These are phyloP conservation scores for Apeltes quadracus DNA, from an alignment of 2,113 vertebrate genomes.

Conservation along the genomic window DNA sequence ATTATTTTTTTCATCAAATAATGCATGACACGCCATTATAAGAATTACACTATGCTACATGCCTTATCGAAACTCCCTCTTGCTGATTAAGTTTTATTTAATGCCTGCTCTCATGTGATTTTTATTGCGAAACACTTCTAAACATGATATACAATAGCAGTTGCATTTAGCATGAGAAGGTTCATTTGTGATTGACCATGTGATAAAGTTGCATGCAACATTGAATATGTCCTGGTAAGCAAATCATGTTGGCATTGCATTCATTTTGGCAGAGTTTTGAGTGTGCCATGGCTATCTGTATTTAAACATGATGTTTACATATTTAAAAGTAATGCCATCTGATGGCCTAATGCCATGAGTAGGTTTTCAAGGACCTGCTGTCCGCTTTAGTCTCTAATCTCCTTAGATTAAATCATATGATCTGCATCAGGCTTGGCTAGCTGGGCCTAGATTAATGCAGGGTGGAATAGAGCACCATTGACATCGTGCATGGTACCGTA, in stretches of 20 bases:
- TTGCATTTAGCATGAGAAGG: slow-evolving; percentile 13
- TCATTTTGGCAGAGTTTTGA: slow-evolving; percentile 42
- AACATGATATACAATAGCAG: slow-evolving; percentile 13
- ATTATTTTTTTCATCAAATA: slow-evolving; percentile 21
- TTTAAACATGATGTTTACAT: slow-evolving; percentile 76
- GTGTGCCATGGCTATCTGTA: slow-evolving; percentile 45
- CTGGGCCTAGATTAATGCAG: slow-evolving; percentile 59
- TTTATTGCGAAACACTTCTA: slow-evolving; percentile 1
- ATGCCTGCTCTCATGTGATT: background rate
- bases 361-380: slow-evolving; percentile 62
- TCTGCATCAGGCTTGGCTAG: slow-evolving; percentile 69
- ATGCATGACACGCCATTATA: slow-evolving; percentile 14
- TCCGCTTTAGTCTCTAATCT: slow-evolving; percentile 72
- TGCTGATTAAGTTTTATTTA: slow-evolving; percentile 18
- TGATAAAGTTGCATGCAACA: background rate
- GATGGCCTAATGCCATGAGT: slow-evolving; percentile 67
- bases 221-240: background rate
- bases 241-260: slow-evolving; percentile 8
- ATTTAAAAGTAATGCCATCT: slow-evolving; percentile 70
- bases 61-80: slow-evolving; percentile 11
- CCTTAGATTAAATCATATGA: slow-evolving; percentile 77
- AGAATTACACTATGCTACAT: slow-evolving; percentile 3
- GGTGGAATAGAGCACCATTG: slow-evolving; percentile 33
- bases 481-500: slow-evolving; percentile 1
- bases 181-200: slow-evolving; percentile 4